Evolutionary conservation across 2,888 invertebrate species (phyloP).

Genomic region (Meiosimyza platycephala): DNA sequence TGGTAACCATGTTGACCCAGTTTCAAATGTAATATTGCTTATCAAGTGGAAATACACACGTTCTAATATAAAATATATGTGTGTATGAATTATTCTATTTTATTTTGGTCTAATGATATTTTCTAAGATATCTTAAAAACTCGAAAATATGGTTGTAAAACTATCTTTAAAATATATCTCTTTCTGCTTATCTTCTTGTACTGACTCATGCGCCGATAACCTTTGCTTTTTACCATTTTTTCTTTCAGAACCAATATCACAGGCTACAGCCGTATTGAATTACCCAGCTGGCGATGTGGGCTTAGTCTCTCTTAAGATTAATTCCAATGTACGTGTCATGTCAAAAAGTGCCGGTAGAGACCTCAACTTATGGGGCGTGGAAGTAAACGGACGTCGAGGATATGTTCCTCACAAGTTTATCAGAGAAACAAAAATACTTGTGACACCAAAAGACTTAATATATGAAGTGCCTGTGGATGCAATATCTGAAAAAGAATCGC

Average conservation of each 20-base stretch:
- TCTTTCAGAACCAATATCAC: conserved; percentile 67
- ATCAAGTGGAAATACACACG: too few relatives aligned
- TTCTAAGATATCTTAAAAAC: not conserved
- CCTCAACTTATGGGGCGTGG: conserved; percentile 74
- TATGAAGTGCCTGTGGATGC: conserved; percentile 63
- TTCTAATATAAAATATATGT: too few relatives aligned
- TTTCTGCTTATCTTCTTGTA: conserved; percentile 23
- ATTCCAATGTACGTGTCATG: conserved; percentile 72
- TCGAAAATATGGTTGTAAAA: too few relatives aligned
- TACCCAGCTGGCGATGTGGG: conserved; percentile 72
- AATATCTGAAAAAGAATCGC: not conserved
- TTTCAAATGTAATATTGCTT: too few relatives aligned
- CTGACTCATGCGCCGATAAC: conserved; percentile 23
- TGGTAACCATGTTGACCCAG: too few relatives aligned
- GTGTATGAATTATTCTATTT: too few relatives aligned
- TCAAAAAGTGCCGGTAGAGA: conserved; percentile 77
- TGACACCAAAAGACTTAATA: conserved; percentile 59
- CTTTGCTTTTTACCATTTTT: not conserved
- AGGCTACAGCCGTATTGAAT: conserved; percentile 70
- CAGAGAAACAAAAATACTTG: conserved; percentile 71
- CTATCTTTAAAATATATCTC: not conserved
- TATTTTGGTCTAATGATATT: too few relatives aligned
- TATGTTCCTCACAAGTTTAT: conserved; percentile 74
- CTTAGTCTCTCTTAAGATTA: conserved; percentile 73
- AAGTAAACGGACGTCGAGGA: conserved; percentile 76